These are phyloP conservation scores for Pterois miles DNA, from an alignment of 2,797 vertebrate species.

Conservation along the genomic window DNA sequence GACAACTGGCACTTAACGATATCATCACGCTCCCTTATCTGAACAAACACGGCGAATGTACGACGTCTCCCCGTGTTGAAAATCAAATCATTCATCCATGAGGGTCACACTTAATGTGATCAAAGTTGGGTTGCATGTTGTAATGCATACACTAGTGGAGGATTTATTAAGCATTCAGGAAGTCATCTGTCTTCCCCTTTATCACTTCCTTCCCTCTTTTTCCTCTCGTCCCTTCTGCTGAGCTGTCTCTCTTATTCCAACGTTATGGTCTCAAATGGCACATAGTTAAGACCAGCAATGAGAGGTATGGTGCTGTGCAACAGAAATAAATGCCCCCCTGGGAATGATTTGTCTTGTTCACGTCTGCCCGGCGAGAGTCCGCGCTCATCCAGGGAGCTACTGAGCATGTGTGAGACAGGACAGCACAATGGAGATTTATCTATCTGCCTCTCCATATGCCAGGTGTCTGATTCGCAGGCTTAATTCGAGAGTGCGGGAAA, in stretches of 20 bases:
- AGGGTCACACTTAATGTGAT: constrained; percentile 54
- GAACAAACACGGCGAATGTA: constrained; percentile 53
- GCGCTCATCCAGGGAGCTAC: constrained; percentile 49
- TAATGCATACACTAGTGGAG: background rate
- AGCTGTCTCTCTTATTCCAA: constrained; percentile 44
- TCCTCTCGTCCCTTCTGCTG: constrained; percentile 26
- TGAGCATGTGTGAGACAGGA: constrained; percentile 70
- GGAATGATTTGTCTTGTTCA: constrained; percentile 81
- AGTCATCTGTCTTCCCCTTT: constrained; percentile 54
- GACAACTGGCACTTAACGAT: constrained; percentile 64
- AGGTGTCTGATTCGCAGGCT: constrained; percentile 64
- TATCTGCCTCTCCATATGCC: constrained; percentile 56
- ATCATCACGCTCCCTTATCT: constrained; percentile 50
- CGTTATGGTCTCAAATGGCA: constrained; percentile 61
- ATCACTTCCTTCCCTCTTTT: constrained; percentile 51
- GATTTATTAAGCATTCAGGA: constrained; percentile 53
- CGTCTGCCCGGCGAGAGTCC: constrained; percentile 62
- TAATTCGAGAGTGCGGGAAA: constrained; percentile 47
- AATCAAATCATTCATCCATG: constrained; percentile 54
- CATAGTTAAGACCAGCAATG: constrained; percentile 74
- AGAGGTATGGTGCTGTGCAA: constrained; percentile 65
- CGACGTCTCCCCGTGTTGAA: constrained; percentile 21
- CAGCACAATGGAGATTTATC: constrained; percentile 73
- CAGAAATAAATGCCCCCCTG: constrained; percentile 80
- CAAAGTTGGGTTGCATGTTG: constrained; percentile 46